These are phyloP conservation scores for Eriocheir sinensis DNA, from an alignment of 1,140 invertebrate genomes.

Conservation along the genomic window DNA sequence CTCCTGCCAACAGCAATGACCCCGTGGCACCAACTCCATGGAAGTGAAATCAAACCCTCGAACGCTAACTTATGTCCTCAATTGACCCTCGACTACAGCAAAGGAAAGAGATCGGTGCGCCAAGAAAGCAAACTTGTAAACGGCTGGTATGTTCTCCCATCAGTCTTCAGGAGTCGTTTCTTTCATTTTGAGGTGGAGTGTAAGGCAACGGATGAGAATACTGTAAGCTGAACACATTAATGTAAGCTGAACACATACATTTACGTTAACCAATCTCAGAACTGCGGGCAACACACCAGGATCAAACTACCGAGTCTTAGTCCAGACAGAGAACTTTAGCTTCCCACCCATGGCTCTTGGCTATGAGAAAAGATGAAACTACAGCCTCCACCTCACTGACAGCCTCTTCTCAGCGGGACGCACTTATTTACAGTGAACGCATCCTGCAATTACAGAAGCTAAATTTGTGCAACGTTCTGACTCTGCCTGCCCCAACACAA, in stretches of 20 bases:
- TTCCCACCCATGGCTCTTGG: background rate
- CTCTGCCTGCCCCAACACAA: background rate
- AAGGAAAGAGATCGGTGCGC: background rate
- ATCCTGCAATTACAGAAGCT: background rate
- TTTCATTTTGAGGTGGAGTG: background rate
- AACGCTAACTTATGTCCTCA: background rate
- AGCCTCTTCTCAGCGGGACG: background rate
- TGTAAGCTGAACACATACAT: background rate
- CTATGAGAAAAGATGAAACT: no score
- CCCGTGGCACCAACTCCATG: background rate
- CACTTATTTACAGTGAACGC: background rate
- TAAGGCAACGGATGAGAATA: constrained; percentile 6
- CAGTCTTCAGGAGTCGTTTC: background rate
- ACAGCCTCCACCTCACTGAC: background rate
- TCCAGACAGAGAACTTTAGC: background rate
- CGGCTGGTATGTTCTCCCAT: background rate
- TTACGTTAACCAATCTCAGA: background rate
- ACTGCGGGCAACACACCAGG: background rate
- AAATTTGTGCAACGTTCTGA: background rate
- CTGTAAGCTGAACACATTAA: background rate
- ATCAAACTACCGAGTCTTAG: background rate
- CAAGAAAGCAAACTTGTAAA: background rate
- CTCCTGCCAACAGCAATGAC: background rate
- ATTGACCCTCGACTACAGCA: background rate
- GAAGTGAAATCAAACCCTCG: constrained; percentile 8